Base-by-base conservation (phyloP, 2,888 invertebrate species). In the Rutpela maculata region DNA sequence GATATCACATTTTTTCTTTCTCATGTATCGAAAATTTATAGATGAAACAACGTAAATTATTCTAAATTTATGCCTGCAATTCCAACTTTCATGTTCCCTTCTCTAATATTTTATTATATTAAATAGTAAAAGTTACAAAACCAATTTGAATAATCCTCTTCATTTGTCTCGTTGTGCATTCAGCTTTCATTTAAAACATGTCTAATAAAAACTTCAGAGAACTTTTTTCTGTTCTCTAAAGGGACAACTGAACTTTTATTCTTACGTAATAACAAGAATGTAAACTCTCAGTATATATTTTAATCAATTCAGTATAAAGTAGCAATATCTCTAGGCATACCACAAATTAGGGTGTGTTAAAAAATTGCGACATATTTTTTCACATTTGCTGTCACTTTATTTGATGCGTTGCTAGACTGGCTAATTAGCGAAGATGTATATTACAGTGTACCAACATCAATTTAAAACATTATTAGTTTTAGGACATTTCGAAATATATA, bases 391-490 rank as follows among this genome's bases (percentile, higher is more conserved):
- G 60, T 70, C 70, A 57, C 19, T 60, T 43, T 11, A 50, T 70
- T 38, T 43, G 38, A 70, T 15, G 31, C 43, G 70, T 59, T 43
- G 35, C 35, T 70, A 59, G 59, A 50, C 31, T 9, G 55, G 63
- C 72, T 63, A 62, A 72, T 72, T 72, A 72, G 63, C 18, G 63
- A 72, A 63, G 63, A 72, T 63, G 72, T 63, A 72, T 72, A 19
- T 56, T 56, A 18, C 19, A 22, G 72, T 50, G 11, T 63, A 72
- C 72, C 31, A 63, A 50, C 26, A 55, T 59, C 26, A 72, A 63
- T 55, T 72, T 72, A 63, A 72, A 55, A 31, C 43, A 18, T 72
- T 72, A 72, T 70, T 70, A 70, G 70, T 70, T 70, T 70, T 70
- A 10, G 60, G 70, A 60, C 70, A 70, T 70, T 73, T 73, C 73